Conservation (phyloP, 2,888 invertebrate species). For the Drosophila helvetica region DNA sequence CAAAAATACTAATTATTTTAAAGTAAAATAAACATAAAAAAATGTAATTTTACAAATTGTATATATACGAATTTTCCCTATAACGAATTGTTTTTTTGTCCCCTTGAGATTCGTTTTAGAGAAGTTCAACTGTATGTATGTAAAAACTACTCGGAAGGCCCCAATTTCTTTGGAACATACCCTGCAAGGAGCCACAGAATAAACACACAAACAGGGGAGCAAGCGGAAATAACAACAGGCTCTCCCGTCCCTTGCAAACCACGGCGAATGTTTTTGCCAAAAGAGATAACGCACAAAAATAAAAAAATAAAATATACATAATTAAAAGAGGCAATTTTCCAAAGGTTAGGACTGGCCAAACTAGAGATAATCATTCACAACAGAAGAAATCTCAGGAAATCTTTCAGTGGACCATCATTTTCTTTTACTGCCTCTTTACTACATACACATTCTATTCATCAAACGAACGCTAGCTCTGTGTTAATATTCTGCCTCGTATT, state of each 20-base stretch:
- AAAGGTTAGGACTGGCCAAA: conserved; percentile 17
- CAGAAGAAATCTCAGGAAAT: not conserved
- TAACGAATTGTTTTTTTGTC: no score
- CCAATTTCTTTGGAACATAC: no score
- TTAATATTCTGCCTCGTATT: conserved; percentile 35
- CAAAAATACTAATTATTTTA: no score
- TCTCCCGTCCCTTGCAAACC: conserved; percentile 7
- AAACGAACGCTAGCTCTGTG: conserved; percentile 12
- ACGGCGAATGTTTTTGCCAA: conserved; percentile 48
- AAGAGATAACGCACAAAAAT: conserved; percentile 59
- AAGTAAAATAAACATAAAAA: no score
- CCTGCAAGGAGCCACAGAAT: not conserved
- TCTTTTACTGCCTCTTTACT: not conserved
- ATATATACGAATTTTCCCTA: no score
- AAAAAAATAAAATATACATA: conserved; percentile 59
- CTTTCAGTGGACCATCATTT: not conserved
- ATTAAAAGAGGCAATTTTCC: conserved; percentile 43
- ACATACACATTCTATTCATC: conserved; percentile 2
- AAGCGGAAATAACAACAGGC: conserved; percentile 14
- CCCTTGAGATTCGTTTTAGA: no score
- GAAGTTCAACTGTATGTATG: no score
- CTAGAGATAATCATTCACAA: conserved; percentile 39
- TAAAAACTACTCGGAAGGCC: no score
- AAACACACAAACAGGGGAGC: not conserved
- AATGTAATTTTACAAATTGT: no score